phyloP scores from a whole-genome alignment of 1,140 invertebrate species.

The Drosophila neocordata region DNA sequence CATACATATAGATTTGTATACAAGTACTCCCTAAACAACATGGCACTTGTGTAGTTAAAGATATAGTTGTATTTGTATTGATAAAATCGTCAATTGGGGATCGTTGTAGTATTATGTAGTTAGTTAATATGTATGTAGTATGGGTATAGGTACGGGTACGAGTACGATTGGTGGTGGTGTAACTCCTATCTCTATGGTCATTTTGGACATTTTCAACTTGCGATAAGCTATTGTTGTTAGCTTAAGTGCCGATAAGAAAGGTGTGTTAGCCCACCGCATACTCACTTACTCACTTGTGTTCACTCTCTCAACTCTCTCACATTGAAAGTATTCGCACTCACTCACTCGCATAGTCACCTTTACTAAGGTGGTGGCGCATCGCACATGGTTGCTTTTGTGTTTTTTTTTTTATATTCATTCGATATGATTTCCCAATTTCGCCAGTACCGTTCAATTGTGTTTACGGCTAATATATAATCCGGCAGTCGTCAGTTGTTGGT shows the following conservation, averaged over 20 bases:
- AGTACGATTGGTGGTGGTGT: neutral
- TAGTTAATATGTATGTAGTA: neutral
- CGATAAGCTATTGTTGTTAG: slow-evolving; percentile 35
- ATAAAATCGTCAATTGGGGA: slow-evolving; percentile 9
- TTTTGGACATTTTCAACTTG: slow-evolving; percentile 38
- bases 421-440: slow-evolving; percentile 33
- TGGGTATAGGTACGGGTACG: neutral
- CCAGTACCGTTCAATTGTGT: slow-evolving; percentile 34
- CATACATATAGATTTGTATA: neutral
- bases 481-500: slow-evolving; percentile 52
- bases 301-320: neutral
- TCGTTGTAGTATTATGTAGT: neutral
- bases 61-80: neutral
- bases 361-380: slow-evolving; percentile 11
- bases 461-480: slow-evolving; percentile 57
- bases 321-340: neutral
- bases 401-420: neutral
- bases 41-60: neutral
- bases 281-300: slow-evolving; percentile 2
- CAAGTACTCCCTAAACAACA: neutral
- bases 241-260: slow-evolving; percentile 46
- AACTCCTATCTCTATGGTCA: slow-evolving; percentile 25
- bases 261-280: slow-evolving; percentile 29
- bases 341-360: slow-evolving; percentile 14
- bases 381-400: slow-evolving; percentile 29